Conservation (phyloP, 2,113 vertebrate species). For the Fregetta grallaria region DNA sequence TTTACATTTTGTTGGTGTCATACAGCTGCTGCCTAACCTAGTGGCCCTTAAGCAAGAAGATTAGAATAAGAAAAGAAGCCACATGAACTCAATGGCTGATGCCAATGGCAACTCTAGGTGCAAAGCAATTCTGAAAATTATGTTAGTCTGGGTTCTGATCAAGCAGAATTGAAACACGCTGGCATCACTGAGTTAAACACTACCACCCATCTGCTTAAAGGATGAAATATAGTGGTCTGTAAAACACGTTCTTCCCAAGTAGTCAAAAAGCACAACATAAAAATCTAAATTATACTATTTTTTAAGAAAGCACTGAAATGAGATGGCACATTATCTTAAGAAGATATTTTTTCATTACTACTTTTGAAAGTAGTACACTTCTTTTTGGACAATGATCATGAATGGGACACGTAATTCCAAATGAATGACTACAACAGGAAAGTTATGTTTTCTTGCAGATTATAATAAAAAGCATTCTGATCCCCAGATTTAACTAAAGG, state of each 20-base stretch:
- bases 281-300: not conserved
- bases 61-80: not conserved
- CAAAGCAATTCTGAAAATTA: not conserved
- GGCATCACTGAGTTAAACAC: not conserved
- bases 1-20: not conserved
- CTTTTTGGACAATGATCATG: not conserved
- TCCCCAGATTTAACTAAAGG: not conserved
- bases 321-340: not conserved
- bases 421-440: not conserved
- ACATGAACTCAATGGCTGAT: not conserved
- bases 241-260: not conserved
- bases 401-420: not conserved
- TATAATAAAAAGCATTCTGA: not conserved
- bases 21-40: not conserved
- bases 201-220: not conserved
- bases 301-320: not conserved
- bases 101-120: not conserved
- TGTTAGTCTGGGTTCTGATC: not conserved
- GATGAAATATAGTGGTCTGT: not conserved
- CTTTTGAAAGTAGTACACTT: not conserved
- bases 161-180: not conserved
- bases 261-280: not conserved
- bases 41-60: not conserved
- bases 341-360: not conserved
- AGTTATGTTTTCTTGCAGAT: not conserved